Evolutionary conservation across 1,140 invertebrate genomes (phyloP).

Genomic region (Drosophila orosa): DNA sequence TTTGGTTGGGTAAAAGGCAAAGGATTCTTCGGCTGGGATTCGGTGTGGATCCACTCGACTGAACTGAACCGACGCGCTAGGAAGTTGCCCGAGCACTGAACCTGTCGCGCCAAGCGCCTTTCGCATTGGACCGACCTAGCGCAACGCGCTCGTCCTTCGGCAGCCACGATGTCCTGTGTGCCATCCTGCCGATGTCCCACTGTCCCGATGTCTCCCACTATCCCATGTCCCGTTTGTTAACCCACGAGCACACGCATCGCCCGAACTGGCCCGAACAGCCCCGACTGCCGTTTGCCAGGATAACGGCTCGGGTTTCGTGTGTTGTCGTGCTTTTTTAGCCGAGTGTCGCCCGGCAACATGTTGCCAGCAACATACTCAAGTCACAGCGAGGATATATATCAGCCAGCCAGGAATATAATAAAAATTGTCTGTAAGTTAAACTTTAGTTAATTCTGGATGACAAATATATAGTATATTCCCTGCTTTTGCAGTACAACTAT

Average conservation of each 20-base stretch:
- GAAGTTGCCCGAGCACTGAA: slow-evolving; percentile 82
- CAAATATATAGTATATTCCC: no score
- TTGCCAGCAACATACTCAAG: slow-evolving; percentile 27
- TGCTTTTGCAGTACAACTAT: not conserved
- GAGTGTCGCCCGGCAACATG: slow-evolving; percentile 39
- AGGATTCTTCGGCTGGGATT: slow-evolving; percentile 8
- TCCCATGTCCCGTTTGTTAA: slow-evolving; percentile 1
- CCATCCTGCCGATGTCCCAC: slow-evolving; percentile 20
- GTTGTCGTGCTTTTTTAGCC: not conserved
- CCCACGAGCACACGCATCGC: slow-evolving; percentile 9
- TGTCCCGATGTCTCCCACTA: slow-evolving; percentile 16
- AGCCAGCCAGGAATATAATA: not conserved
- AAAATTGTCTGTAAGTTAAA: not conserved
- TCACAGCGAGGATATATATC: not conserved
- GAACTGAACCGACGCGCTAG: slow-evolving; percentile 75
- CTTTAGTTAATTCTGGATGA: no score
- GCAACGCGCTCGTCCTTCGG: slow-evolving; percentile 57
- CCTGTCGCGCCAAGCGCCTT: slow-evolving; percentile 53
- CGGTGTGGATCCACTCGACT: slow-evolving; percentile 24
- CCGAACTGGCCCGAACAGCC: slow-evolving; percentile 18
- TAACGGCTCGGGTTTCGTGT: not conserved
- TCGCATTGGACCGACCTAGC: slow-evolving; percentile 76
- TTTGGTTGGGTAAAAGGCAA: not conserved
- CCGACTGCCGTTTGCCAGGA: slow-evolving; percentile 15
- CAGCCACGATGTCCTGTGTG: slow-evolving; percentile 21